Conservation (phyloP, 2,888 invertebrate genomes). For the Cephus runcator region DNA sequence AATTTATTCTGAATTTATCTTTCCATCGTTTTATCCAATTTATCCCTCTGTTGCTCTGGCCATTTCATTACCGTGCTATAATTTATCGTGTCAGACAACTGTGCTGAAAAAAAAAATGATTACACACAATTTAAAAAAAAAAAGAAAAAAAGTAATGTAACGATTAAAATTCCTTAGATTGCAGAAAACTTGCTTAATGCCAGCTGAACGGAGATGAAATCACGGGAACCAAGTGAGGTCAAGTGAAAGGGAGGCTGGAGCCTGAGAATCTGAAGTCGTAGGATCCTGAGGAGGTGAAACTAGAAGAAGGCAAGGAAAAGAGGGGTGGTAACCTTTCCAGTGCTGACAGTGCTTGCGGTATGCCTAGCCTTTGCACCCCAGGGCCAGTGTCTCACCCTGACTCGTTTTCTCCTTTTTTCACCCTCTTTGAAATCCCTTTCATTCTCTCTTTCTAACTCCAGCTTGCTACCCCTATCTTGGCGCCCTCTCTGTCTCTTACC, state of each 20-base stretch:
- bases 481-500: slow-evolving; percentile 9
- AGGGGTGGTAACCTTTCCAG: slow-evolving; percentile 22
- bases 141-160: background rate
- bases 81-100: background rate
- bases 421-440: background rate
- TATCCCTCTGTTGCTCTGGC: background rate
- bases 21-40: background rate
- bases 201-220: slow-evolving; percentile 1
- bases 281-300: background rate
- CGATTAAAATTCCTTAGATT: background rate
- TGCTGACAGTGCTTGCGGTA: slow-evolving; percentile 30
- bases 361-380: slow-evolving; percentile 24
- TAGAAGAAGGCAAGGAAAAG: background rate
- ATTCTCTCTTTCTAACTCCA: slow-evolving; percentile 13
- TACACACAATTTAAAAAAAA: background rate
- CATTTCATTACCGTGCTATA: background rate
- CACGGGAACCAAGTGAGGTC: slow-evolving; percentile 4
- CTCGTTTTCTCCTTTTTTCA: slow-evolving; percentile 1
- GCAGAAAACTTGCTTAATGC: background rate
- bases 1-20: background rate
- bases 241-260: slow-evolving; percentile 14
- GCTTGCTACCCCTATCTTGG: slow-evolving; percentile 11
- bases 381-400: background rate
- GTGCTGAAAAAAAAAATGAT: background rate
- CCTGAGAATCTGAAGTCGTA: background rate